phyloP scores from a whole-genome alignment of 2,113 vertebrate genomes.

The Rhinogobius similis region DNA sequence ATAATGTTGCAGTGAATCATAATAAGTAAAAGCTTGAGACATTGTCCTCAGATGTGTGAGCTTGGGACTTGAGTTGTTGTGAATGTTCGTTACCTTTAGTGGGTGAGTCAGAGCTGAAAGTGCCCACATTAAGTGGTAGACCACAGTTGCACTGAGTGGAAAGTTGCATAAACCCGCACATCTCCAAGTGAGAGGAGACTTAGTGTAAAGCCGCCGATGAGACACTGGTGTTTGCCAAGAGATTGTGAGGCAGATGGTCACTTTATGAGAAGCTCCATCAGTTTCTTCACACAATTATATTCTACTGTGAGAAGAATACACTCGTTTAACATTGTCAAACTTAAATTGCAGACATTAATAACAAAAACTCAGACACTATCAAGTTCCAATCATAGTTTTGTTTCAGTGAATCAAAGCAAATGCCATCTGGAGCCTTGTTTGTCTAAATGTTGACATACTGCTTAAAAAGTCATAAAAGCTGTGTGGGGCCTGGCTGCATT shows the following conservation, averaged over 20 bases:
- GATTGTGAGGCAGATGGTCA: conserved; percentile 68
- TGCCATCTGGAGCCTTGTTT: neutral
- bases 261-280: conserved; percentile 50
- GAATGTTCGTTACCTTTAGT: conserved; percentile 26
- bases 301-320: conserved; percentile 19
- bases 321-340: neutral
- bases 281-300: conserved; percentile 30
- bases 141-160: conserved; percentile 45
- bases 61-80: conserved; percentile 20
- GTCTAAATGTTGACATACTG: conserved; percentile 15
- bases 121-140: conserved; percentile 28
- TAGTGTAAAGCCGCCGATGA: conserved; percentile 63
- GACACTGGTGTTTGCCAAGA: conserved; percentile 43
- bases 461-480: conserved; percentile 1
- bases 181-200: conserved; percentile 62
- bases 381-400: neutral
- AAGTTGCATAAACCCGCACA: conserved; percentile 38
- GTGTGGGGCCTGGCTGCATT: neutral
- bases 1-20: conserved; percentile 6
- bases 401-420: neutral
- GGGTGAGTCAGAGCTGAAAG: conserved; percentile 41
- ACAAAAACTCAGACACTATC: neutral
- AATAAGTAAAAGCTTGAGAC: conserved; percentile 8
- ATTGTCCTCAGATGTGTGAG: conserved; percentile 23
- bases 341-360: neutral